Evolutionary conservation across 2,113 vertebrate species (phyloP).

Genomic region (Odocoileus virginianus): DNA sequence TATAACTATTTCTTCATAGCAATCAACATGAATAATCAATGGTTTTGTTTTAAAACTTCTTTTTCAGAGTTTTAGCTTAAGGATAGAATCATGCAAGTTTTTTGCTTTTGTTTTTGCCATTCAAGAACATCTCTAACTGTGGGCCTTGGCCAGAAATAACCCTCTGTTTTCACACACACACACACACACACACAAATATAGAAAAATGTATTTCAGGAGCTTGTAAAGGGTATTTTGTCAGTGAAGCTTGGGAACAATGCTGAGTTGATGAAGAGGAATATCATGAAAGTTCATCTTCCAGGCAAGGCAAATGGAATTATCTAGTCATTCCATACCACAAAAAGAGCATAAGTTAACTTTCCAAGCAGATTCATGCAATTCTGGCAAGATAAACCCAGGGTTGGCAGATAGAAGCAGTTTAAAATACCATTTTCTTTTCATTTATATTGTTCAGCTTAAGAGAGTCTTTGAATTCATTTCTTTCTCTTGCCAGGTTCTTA

Average conservation of each 20-base stretch:
- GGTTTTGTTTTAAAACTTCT: slow-evolving; percentile 8
- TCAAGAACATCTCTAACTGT: not conserved
- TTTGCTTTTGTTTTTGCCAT: not conserved
- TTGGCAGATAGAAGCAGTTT: not conserved
- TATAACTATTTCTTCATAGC: not conserved
- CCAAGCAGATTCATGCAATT: not conserved
- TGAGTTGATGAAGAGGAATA: not conserved
- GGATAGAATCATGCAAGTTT: not conserved
- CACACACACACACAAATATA: not conserved
- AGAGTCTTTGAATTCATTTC: slow-evolving; percentile 17
- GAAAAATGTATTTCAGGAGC: not conserved
- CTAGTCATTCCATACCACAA: not conserved
- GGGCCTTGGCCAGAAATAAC: not conserved
- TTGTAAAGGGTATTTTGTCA: not conserved
- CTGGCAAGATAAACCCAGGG: not conserved
- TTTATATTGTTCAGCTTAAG: slow-evolving; percentile 1
- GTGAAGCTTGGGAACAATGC: not conserved
- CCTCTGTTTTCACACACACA: not conserved
- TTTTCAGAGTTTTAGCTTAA: not conserved
- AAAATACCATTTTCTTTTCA: not conserved
- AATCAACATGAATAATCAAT: not conserved
- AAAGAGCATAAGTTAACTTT: not conserved
- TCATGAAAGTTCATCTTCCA: not conserved
- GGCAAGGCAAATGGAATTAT: slow-evolving; percentile 23
- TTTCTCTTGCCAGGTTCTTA: slow-evolving; percentile 9